Conservation (phyloP, 1,140 invertebrate species). For the Archivesica marissinica region DNA sequence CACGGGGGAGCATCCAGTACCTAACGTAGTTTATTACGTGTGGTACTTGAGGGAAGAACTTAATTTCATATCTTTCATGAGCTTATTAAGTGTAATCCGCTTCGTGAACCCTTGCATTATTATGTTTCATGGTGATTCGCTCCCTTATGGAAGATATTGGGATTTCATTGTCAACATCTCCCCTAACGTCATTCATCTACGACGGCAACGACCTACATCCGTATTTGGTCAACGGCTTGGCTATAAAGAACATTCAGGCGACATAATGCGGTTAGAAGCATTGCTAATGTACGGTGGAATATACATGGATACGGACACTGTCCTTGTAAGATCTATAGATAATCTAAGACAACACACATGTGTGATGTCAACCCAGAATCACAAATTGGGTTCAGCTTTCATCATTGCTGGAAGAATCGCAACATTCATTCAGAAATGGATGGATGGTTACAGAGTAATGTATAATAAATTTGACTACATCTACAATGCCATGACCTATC, state of each 20-base stretch:
- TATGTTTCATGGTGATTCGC: conserved; percentile 24
- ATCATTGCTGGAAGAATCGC: conserved; percentile 23
- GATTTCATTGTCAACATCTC: background rate
- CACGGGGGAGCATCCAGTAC: background rate
- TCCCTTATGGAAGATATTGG: conserved; percentile 44
- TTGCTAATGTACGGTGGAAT: conserved; percentile 28
- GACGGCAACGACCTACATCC: background rate
- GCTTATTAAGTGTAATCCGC: conserved; percentile 39
- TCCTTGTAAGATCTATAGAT: background rate
- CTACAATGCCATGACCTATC: conserved; percentile 8
- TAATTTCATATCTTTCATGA: conserved; percentile 34
- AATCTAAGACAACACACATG: background rate
- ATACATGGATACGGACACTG: conserved; percentile 14
- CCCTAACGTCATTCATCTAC: conserved; percentile 41
- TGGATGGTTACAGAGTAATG: background rate
- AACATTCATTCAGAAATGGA: conserved; percentile 16
- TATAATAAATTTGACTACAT: background rate
- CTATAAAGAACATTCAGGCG: conserved; percentile 1
- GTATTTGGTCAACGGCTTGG: background rate
- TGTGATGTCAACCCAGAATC: background rate
- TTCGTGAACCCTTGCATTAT: conserved; percentile 35
- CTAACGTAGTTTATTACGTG: conserved; percentile 43
- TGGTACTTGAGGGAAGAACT: background rate
- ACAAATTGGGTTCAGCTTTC: background rate
- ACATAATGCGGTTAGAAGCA: conserved; percentile 44